A percentile compares a stretch with the other conserved stretches of the same genome.
These are phyloP conservation scores for Liasis olivaceus DNA, from an alignment of 2,797 vertebrate genomes.

Conservation along the genomic window DNA sequence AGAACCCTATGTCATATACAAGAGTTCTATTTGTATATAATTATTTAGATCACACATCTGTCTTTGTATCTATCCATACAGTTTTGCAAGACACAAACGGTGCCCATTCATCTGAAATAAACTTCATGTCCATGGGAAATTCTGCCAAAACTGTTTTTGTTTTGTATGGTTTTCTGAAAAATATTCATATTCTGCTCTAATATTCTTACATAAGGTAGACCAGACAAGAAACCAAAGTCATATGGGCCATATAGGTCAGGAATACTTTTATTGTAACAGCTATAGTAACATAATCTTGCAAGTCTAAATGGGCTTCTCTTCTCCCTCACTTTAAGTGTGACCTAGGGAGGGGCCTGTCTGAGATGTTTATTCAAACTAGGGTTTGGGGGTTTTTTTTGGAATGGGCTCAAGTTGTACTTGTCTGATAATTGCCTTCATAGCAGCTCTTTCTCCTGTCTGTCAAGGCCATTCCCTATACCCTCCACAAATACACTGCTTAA, in stretches of 20 bases:
- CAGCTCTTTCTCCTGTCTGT: neutral
- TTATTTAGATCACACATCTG: neutral
- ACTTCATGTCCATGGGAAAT: neutral
- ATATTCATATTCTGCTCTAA: neutral
- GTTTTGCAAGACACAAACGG: accelerated
- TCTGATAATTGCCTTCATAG: neutral
- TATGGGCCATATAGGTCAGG: neutral
- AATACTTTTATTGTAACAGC: neutral
- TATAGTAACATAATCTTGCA: neutral
- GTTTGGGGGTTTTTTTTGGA: neutral
- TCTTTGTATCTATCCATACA: neutral
- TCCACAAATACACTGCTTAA: neutral
- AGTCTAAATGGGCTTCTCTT: neutral
- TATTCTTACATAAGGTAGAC: neutral
- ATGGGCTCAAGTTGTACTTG: neutral
- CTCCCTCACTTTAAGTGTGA: neutral
- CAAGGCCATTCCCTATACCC: neutral
- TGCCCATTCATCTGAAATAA: neutral
- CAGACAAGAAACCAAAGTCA: neutral
- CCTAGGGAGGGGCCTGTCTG: neutral
- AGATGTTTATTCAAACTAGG: neutral
- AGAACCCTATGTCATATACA: neutral
- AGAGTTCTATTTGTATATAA: neutral
- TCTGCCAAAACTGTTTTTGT: neutral
- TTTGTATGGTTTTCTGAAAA: neutral